Evolutionary conservation across 2,113 vertebrate genomes (phyloP).

Genomic region (Aplodontia rufa): DNA sequence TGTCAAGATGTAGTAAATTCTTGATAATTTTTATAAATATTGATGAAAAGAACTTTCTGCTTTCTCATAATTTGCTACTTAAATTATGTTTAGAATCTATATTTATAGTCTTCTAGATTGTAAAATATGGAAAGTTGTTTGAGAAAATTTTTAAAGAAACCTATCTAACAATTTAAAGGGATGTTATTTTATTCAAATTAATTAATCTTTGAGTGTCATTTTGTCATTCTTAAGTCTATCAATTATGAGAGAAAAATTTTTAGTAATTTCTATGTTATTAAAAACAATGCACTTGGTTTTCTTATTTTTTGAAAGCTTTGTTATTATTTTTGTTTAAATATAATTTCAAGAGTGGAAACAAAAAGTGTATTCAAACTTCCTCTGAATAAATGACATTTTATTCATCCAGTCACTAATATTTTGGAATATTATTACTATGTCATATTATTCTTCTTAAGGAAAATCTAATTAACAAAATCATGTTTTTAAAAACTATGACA

Average conservation of each 20-base stretch:
- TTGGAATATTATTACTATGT: neutral
- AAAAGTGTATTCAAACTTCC: neutral
- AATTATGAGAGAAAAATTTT: neutral
- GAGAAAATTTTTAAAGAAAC: slow-evolving; percentile 28
- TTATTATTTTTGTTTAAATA: neutral
- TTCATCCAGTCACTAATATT: neutral
- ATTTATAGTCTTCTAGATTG: neutral
- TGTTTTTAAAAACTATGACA: neutral
- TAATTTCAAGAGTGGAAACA: neutral
- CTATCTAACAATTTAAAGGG: neutral
- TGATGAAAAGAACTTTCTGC: neutral
- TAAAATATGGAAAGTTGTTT: neutral
- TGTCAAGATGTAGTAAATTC: neutral
- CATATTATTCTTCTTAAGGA: neutral
- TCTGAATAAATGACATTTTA: neutral
- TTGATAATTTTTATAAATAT: neutral
- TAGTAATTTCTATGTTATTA: neutral
- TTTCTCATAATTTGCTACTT: neutral
- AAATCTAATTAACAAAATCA: neutral
- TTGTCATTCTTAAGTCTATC: neutral
- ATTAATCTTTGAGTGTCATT: neutral
- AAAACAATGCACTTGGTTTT: neutral
- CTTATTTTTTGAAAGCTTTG: neutral
- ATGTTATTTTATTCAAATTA: neutral
- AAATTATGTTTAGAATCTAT: neutral